Evolutionary conservation across 1,140 invertebrate genomes (phyloP).

Genomic region (Agraylea sexmaculata): DNA sequence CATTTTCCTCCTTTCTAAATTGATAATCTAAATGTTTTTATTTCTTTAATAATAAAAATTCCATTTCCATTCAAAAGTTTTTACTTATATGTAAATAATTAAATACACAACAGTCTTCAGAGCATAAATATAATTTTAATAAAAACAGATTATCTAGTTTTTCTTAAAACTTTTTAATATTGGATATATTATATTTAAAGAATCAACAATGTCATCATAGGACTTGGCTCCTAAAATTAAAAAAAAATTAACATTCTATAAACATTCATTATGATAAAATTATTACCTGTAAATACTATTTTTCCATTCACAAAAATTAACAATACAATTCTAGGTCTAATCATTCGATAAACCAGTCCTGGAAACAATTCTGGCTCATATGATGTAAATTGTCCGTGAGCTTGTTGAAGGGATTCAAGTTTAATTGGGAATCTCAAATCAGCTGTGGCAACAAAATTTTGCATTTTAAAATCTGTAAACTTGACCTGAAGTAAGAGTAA

Average conservation of each 20-base stretch:
- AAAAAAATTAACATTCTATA: conserved; percentile 13
- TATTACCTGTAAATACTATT: conserved; percentile 82
- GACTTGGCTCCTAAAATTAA: conserved; percentile 78
- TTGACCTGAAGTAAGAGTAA: conserved; percentile 57
- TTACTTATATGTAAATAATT: too few relatives aligned
- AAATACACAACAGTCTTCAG: too few relatives aligned
- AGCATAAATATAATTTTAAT: too few relatives aligned
- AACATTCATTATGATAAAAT: conserved; percentile 8
- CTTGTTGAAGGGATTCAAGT: conserved; percentile 86
- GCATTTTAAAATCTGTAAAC: conserved; percentile 95
- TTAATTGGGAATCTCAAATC: conserved; percentile 97
- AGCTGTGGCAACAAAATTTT: conserved; percentile 98
- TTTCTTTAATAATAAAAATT: too few relatives aligned
- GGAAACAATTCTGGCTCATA: conserved; percentile 91
- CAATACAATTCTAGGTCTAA: conserved; percentile 88
- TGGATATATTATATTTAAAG: conserved; percentile 92
- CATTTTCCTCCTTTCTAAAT: too few relatives aligned
- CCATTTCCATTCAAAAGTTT: too few relatives aligned
- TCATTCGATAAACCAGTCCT: conserved; percentile 94
- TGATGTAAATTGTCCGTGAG: conserved; percentile 91
- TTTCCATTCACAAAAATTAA: conserved; percentile 98
- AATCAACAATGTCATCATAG: conserved; percentile 84
- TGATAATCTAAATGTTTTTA: too few relatives aligned
- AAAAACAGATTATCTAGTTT: too few relatives aligned
- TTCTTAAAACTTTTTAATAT: conserved; percentile 94